A percentile compares a stretch with the other conserved stretches of the same genome.
Conservation (phyloP, 2,113 vertebrate species). For the Dascyllus trimaculatus region DNA sequence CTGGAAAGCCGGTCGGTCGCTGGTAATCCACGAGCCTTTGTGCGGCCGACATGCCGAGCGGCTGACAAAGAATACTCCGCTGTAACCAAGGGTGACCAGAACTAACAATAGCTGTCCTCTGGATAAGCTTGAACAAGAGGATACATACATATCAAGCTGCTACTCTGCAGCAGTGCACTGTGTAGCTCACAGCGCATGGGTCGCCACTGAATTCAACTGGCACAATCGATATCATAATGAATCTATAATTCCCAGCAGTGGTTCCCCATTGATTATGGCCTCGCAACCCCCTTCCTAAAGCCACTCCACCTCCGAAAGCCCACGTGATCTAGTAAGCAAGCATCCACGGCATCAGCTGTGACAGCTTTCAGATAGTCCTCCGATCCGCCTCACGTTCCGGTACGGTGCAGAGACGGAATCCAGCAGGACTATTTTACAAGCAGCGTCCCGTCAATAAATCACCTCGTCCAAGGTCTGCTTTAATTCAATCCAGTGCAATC, state of each 20-base stretch:
- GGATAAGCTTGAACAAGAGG: constrained; percentile 60
- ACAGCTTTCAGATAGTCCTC: constrained; percentile 28
- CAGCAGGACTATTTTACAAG: constrained; percentile 62
- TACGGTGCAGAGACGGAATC: constrained; percentile 36
- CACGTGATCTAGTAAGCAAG: constrained; percentile 10
- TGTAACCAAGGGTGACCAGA: constrained; percentile 77
- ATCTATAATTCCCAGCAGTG: constrained; percentile 61
- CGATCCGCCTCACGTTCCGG: constrained; percentile 16
- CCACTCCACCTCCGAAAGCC: constrained; percentile 6
- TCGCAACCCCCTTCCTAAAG: constrained; percentile 39
- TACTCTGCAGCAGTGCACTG: constrained; percentile 21
- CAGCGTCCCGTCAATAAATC: constrained; percentile 72
- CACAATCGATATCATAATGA: constrained; percentile 66
- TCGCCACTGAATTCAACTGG: constrained; percentile 41
- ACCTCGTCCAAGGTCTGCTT: constrained; percentile 74
- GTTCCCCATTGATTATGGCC: constrained; percentile 51
- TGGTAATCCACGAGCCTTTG: constrained; percentile 70
- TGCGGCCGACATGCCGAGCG: constrained; percentile 36
- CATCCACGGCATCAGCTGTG: constrained; percentile 5
- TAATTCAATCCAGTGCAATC: constrained; percentile 79
- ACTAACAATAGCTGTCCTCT: constrained; percentile 73
- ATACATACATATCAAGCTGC: constrained; percentile 59
- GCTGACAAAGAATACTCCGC: constrained; percentile 70
- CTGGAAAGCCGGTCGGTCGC: constrained; percentile 48
- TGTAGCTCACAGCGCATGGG: constrained; percentile 13